These are phyloP conservation scores for Euwallacea fornicatus DNA, from an alignment of 1,140 invertebrate species.

Conservation along the genomic window DNA sequence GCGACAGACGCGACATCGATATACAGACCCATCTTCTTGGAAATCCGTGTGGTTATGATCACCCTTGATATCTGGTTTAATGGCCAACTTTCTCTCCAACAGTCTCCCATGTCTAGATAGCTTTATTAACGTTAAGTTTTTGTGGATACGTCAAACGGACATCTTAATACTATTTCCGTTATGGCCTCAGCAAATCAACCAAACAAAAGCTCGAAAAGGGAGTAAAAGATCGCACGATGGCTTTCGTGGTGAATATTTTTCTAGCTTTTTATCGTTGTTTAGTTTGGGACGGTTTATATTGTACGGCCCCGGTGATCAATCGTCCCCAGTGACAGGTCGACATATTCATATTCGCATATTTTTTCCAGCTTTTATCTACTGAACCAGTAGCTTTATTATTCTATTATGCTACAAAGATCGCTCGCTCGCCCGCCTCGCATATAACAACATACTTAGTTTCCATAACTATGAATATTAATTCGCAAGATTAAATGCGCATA, in stretches of 20 bases:
- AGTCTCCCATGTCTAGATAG: too few relatives aligned
- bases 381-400: constrained; percentile 46
- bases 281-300: constrained; percentile 40
- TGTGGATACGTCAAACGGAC: too few relatives aligned
- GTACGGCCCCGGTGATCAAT: constrained; percentile 43
- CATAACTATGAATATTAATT: constrained; percentile 5
- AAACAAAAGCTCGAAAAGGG: constrained; percentile 21
- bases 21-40: constrained; percentile 30
- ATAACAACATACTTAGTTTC: constrained; percentile 31
- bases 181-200: constrained; percentile 9
- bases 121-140: too few relatives aligned
- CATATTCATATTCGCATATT: constrained; percentile 48
- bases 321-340: constrained; percentile 41
- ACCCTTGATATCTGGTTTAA: constrained; percentile 20
- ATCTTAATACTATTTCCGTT: neutral
- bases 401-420: constrained; percentile 40
- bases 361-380: constrained; percentile 48
- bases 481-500: neutral
- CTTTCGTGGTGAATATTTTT: constrained; percentile 40
- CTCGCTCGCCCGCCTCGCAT: constrained; percentile 22
- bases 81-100: constrained; percentile 17
- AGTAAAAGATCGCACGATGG: constrained; percentile 15
- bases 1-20: constrained; percentile 50
- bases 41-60: constrained; percentile 21
- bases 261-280: constrained; percentile 43